Base-by-base conservation (phyloP, 2,888 invertebrate species). In the Rhopalosiphum nymphaeae region DNA sequence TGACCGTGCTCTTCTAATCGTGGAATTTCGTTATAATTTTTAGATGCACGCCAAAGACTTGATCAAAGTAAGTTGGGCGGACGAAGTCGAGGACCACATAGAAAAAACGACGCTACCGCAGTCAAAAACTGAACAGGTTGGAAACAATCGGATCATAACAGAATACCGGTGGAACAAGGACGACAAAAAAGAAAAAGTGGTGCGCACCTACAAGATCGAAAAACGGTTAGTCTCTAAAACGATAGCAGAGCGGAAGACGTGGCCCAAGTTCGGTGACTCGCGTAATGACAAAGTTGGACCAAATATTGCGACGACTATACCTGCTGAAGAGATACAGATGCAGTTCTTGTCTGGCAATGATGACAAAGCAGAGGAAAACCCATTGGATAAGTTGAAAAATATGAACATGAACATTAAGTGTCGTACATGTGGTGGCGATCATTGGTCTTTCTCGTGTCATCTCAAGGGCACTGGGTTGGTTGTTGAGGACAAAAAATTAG, bases 391-490 rank as follows among this genome's bases (percentile, higher is more conserved):
- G 95, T 96, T 98, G 86, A 98, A 98, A 96, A 97, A 97, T 96
- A 94, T 95, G 26, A 95, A 95, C 44, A 95, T 95, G 96, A 97
- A 97, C 95, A 97, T 98, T 95, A 98, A 98, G 96, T 99, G 99
- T 95, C 97, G 99, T 96, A 98, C 97, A 94, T 99, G 99, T 96
- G 98, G 98, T 95, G 98, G 99, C 92, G 99, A 99, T 96, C 99
- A 99, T 97, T 99, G 99, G 99, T 99, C 99, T 84, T 97, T 98
- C 86, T 98, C 98, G 95, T 99, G 99, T 97, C 99, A 99, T 0
- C 99, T 98, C 97, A 99, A 99, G 96, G 93, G 93, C 10, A 93
- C 93, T 85, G 89, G 93, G 5, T 90, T 93, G 11, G 49, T 93
- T 29, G 26, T 90, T 36, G 93, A 93, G 85, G 93, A 93, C 36